Percentiles rank a stretch among this genome's conserved stretches.
phyloP scores from a whole-genome alignment of 2,113 vertebrate species.

The Stomatorhinus ivindoensis region DNA sequence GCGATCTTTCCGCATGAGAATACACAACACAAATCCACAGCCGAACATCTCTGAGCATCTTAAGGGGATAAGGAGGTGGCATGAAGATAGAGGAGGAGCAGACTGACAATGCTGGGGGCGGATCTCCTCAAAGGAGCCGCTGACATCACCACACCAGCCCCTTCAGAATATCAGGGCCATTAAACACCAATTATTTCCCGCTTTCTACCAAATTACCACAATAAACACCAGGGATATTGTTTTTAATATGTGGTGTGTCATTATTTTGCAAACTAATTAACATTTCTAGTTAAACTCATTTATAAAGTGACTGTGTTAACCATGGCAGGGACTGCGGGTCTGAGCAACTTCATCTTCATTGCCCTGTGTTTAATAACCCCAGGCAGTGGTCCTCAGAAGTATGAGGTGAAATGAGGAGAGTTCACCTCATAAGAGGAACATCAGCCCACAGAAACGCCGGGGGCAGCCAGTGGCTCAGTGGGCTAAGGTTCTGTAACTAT shows the following conservation, averaged over 20 bases:
- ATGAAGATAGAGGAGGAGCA: background rate
- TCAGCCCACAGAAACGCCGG: background rate
- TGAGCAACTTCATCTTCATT: background rate
- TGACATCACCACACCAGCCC: background rate
- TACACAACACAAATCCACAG: slow-evolving; percentile 44
- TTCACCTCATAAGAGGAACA: background rate
- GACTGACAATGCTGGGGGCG: background rate
- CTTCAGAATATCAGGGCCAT: background rate
- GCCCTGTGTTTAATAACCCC: background rate
- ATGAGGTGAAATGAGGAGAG: background rate
- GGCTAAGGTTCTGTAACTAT: background rate
- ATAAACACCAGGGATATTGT: background rate
- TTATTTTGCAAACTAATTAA: background rate
- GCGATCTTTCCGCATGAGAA: slow-evolving; percentile 58
- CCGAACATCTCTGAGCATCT: slow-evolving; percentile 37
- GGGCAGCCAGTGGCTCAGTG: background rate
- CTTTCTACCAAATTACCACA: background rate
- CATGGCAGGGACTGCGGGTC: background rate
- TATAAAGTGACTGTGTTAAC: background rate
- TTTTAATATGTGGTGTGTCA: background rate
- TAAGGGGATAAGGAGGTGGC: slow-evolving; percentile 47
- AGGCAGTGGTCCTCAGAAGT: background rate
- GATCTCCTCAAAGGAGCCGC: background rate
- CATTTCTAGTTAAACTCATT: background rate
- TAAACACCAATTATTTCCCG: background rate